These are phyloP conservation scores for Porphyrio hochstetteri DNA, from an alignment of 2,113 vertebrate species.

Conservation along the genomic window DNA sequence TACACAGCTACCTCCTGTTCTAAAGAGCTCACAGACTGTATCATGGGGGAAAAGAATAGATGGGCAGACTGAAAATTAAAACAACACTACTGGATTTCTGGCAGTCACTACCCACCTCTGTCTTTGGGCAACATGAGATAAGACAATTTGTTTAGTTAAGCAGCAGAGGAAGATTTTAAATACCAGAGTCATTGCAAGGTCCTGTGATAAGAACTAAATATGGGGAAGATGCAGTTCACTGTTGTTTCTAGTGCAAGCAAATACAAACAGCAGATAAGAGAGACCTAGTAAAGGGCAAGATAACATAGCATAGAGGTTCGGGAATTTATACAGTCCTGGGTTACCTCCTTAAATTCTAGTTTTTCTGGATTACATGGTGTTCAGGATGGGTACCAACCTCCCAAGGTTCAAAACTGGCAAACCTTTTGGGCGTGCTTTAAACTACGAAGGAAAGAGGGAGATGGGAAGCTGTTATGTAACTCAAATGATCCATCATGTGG, in stretches of 20 bases:
- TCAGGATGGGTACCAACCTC: neutral
- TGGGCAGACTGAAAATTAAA: neutral
- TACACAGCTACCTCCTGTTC: neutral
- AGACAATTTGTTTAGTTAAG: neutral
- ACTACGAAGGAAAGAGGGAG: constrained; percentile 50
- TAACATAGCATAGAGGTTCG: neutral
- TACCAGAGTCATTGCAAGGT: neutral
- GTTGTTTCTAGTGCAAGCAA: neutral
- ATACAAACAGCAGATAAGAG: neutral
- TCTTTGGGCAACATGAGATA: neutral
- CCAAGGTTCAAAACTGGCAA: neutral
- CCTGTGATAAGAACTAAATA: neutral
- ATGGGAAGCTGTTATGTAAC: constrained; percentile 41
- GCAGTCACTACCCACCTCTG: neutral
- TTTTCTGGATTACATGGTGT: neutral
- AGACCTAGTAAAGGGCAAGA: neutral
- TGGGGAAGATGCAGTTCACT: neutral
- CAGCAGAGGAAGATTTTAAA: neutral
- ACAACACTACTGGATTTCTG: neutral
- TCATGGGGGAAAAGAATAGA: neutral
- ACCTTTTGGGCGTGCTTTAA: constrained; percentile 34
- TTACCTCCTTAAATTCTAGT: neutral
- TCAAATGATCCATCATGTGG: constrained; percentile 60
- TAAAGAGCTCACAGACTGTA: neutral
- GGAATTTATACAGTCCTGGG: neutral